Percentiles rank a stretch among this genome's conserved stretches.
These are phyloP conservation scores for Melipona quadrifasciata DNA, from an alignment of 1,140 invertebrate genomes.

Conservation along the genomic window DNA sequence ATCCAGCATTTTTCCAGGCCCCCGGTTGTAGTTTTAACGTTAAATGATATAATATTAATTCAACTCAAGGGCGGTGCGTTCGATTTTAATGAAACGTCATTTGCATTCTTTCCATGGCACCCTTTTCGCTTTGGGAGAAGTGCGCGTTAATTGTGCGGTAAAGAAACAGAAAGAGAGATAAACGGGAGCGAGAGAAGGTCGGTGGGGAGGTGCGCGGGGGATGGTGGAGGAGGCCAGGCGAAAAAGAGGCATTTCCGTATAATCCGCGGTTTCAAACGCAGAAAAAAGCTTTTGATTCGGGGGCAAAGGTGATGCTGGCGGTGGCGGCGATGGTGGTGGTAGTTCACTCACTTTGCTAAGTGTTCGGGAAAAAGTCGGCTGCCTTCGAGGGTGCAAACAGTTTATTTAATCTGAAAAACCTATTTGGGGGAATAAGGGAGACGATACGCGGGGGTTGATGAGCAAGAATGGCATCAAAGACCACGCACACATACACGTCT, in stretches of 20 bases:
- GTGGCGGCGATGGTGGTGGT: background rate
- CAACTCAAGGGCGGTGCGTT: background rate
- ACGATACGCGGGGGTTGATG: conserved; percentile 53
- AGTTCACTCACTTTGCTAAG: conserved; percentile 36
- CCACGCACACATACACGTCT: conserved; percentile 5
- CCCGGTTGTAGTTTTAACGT: background rate
- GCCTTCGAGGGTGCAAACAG: conserved; percentile 57
- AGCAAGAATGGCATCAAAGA: conserved; percentile 63
- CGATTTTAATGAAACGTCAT: conserved; percentile 23
- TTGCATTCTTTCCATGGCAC: background rate
- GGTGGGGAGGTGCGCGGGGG: background rate
- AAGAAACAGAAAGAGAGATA: background rate
- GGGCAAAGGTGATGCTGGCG: background rate
- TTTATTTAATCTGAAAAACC: conserved; percentile 64
- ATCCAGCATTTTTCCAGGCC: too few species aligned
- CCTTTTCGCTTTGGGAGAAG: background rate
- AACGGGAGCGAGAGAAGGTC: background rate
- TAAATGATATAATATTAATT: background rate
- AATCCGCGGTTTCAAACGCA: conserved; percentile 29
- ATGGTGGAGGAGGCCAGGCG: background rate
- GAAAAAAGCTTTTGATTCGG: conserved; percentile 40
- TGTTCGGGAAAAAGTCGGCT: conserved; percentile 29
- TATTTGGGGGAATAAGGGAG: conserved; percentile 52
- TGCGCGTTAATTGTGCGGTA: conserved; percentile 17
- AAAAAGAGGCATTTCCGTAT: conserved; percentile 30